Evolutionary conservation across 1,140 invertebrate genomes (phyloP).

Genomic region (Hyles vespertilio): DNA sequence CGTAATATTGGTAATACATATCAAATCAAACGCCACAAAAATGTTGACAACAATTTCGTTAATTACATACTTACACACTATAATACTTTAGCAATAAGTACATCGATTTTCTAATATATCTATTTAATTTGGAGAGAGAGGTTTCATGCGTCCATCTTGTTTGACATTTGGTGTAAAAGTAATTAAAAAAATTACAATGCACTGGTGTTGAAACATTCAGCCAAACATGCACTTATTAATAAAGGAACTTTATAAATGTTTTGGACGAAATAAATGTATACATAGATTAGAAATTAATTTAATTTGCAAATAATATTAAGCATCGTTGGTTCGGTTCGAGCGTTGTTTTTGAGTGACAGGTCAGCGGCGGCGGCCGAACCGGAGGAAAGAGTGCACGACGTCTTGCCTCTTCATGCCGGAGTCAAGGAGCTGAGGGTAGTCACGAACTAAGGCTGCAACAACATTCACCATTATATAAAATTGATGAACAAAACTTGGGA

Average conservation of each 20-base stretch:
- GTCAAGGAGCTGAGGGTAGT: slow-evolving; percentile 74
- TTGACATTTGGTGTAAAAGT: slow-evolving; percentile 15
- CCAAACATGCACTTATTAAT: slow-evolving; percentile 3
- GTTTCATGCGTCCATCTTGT: slow-evolving; percentile 29
- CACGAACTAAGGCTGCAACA: slow-evolving; percentile 59
- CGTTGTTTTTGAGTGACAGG: slow-evolving; percentile 21
- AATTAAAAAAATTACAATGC: slow-evolving; percentile 1
- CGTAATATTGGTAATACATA: slow-evolving; percentile 48
- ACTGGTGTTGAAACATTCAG: slow-evolving; percentile 2
- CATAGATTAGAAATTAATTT: slow-evolving; percentile 13
- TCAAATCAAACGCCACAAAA: slow-evolving; percentile 61
- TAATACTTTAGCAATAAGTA: slow-evolving; percentile 67
- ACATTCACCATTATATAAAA: not conserved
- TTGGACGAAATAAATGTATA: slow-evolving; percentile 56
- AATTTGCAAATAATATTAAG: slow-evolving; percentile 20
- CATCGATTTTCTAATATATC: slow-evolving; percentile 19
- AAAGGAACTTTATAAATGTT: slow-evolving; percentile 55
- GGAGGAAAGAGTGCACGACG: slow-evolving; percentile 87
- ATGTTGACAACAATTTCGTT: slow-evolving; percentile 59
- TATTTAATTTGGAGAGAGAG: slow-evolving; percentile 46
- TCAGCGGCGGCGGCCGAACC: slow-evolving; percentile 83
- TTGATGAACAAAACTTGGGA: not conserved
- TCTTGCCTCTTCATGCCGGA: slow-evolving; percentile 86
- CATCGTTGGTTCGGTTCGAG: slow-evolving; percentile 23
- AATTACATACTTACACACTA: slow-evolving; percentile 39